phyloP scores from a whole-genome alignment of 2,797 vertebrate species.

The Labeo calbasu region DNA sequence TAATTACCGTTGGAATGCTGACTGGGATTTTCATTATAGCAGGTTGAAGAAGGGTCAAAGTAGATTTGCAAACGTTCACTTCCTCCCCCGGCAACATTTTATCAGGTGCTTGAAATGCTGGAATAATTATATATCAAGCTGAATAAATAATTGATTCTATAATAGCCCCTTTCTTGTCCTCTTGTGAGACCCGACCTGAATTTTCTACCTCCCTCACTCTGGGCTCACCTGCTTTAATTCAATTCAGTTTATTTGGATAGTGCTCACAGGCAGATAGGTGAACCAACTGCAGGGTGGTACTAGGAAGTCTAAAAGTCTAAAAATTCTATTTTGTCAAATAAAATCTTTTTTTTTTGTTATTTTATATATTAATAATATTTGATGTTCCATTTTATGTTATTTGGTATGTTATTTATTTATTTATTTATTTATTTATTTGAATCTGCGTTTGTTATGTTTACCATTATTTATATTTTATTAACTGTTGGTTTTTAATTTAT shows the following conservation, averaged over 20 bases:
- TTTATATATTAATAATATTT: no score
- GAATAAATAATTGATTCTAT: conserved; percentile 57
- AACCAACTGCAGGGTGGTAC: neutral
- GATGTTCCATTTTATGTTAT: no score
- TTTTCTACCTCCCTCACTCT: conserved; percentile 19
- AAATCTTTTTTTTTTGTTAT: no score
- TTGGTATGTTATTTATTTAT: no score
- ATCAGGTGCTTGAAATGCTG: conserved; percentile 54
- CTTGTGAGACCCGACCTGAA: conserved; percentile 39
- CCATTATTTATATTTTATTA: no score
- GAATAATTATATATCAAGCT: conserved; percentile 55
- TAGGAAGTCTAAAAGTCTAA: neutral
- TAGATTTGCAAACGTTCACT: conserved; percentile 53
- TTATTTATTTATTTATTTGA: no score
- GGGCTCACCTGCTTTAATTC: neutral
- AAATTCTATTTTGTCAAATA: neutral
- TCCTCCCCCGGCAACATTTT: conserved; percentile 45
- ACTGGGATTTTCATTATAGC: conserved; percentile 56
- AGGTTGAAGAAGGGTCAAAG: conserved; percentile 53
- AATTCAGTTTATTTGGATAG: conserved; percentile 4
- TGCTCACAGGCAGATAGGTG: neutral
- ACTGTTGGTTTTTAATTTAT: no score
- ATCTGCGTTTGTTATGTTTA: no score
- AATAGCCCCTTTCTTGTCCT: conserved; percentile 44
- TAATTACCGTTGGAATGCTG: conserved; percentile 61